Percentiles rank a stretch among this genome's conserved stretches.
Conservation (phyloP, 2,888 invertebrate genomes). For the Drosophila suboccidentalis region DNA sequence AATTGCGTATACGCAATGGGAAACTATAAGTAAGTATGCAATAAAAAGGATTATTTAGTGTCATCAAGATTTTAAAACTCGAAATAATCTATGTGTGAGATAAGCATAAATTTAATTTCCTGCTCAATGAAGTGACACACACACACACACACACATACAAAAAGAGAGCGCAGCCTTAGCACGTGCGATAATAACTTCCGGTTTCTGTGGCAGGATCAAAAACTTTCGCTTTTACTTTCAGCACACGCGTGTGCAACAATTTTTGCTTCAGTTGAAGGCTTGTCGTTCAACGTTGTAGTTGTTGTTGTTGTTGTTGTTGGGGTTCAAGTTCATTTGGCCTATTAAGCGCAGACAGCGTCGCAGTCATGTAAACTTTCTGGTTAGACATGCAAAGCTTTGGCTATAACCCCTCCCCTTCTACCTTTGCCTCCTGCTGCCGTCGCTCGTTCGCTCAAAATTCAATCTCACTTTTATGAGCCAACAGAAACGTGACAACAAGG, state of each 20-base stretch:
- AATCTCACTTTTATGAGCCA: slow-evolving; percentile 79
- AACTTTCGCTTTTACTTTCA: slow-evolving; percentile 58
- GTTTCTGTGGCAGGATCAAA: slow-evolving; percentile 47
- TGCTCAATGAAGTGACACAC: slow-evolving; percentile 35
- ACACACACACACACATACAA: slow-evolving; percentile 8
- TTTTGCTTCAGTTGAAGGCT: slow-evolving; percentile 33
- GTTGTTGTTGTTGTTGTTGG: slow-evolving; percentile 6
- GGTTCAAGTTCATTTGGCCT: slow-evolving; percentile 76
- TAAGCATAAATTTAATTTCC: slow-evolving; percentile 58
- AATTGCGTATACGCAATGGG: slow-evolving; percentile 20
- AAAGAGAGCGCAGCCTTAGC: slow-evolving; percentile 5
- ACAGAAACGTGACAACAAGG: slow-evolving; percentile 75
- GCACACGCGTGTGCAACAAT: slow-evolving; percentile 61
- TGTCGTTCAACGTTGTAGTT: slow-evolving; percentile 30
- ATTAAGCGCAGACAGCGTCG: slow-evolving; percentile 66
- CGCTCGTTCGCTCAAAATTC: slow-evolving; percentile 72
- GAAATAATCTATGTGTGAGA: slow-evolving; percentile 26
- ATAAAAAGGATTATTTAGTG: slow-evolving; percentile 1
- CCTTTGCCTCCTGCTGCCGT: not conserved
- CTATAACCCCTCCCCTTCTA: not conserved
- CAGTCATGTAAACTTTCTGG: slow-evolving; percentile 64
- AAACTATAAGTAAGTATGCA: not conserved
- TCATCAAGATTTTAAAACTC: slow-evolving; percentile 9
- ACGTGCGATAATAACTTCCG: slow-evolving; percentile 73
- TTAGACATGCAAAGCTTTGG: slow-evolving; percentile 59